These are phyloP conservation scores for Ariolimax columbianus DNA, from an alignment of 2,888 invertebrate genomes.

Conservation along the genomic window DNA sequence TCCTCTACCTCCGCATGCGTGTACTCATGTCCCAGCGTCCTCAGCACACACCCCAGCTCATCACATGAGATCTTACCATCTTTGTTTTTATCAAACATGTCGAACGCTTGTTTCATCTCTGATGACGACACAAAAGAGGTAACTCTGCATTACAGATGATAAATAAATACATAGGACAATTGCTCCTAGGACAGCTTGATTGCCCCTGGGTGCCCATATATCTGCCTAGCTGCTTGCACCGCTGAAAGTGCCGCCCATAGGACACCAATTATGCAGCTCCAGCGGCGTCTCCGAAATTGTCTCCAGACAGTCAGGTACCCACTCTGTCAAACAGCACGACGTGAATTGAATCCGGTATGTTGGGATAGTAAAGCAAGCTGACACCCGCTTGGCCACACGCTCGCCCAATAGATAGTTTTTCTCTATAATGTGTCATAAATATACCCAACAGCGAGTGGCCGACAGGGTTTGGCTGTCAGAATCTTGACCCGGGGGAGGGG, in stretches of 20 bases:
- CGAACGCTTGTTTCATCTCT: slow-evolving; percentile 73
- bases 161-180: neutral
- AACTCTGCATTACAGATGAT: slow-evolving; percentile 34
- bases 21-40: slow-evolving; percentile 69
- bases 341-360: too few species aligned
- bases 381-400: too few species aligned
- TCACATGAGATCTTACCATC: slow-evolving; percentile 74
- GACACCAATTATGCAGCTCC: too few species aligned
- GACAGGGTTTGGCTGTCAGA: too few species aligned
- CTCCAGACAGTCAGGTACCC: too few species aligned
- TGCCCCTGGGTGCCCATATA: neutral
- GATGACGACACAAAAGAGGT: neutral
- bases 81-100: slow-evolving; percentile 74
- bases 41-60: slow-evolving; percentile 70
- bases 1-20: slow-evolving; percentile 71
- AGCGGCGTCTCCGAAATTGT: too few species aligned
- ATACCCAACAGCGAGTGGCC: too few species aligned
- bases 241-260: neutral
- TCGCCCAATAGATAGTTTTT: too few species aligned
- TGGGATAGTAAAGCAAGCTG: too few species aligned
- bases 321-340: too few species aligned
- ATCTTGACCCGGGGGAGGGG: too few species aligned
- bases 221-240: neutral
- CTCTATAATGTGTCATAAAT: too few species aligned
- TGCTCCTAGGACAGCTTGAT: neutral